Percentiles rank a stretch among this genome's conserved stretches.
Conservation (phyloP, 2,113 vertebrate genomes). For the Polypterus bichir region DNA sequence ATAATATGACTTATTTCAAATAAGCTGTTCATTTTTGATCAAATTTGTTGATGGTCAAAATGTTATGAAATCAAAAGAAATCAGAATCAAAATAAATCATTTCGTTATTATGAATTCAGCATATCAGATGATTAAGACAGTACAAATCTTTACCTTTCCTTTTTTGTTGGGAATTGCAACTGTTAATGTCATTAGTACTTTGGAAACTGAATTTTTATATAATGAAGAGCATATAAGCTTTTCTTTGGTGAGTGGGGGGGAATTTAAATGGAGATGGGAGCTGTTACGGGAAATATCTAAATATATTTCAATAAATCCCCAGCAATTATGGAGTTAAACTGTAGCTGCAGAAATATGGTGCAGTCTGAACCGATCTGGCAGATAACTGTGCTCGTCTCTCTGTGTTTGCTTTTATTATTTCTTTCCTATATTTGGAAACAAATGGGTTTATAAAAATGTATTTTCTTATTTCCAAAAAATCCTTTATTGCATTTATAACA, state of each 20-base stretch:
- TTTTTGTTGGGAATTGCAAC: neutral
- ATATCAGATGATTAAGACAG: neutral
- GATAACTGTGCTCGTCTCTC: conserved; percentile 43
- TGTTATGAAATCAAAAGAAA: neutral
- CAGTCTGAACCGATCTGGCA: conserved; percentile 59
- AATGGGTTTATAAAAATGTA: conserved; percentile 28
- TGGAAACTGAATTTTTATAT: neutral
- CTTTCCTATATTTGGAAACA: conserved; percentile 10
- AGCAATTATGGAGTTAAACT: conserved; percentile 48
- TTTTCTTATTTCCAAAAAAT: conserved; percentile 38
- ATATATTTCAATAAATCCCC: conserved; percentile 31
- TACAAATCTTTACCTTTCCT: neutral
- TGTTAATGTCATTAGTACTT: neutral
- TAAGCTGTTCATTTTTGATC: neutral
- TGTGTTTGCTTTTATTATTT: conserved; percentile 28
- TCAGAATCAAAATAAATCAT: no score
- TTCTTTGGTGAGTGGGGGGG: neutral
- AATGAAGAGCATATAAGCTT: neutral
- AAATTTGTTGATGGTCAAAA: neutral
- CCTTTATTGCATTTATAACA: conserved; percentile 72
- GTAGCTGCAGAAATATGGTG: conserved; percentile 69
- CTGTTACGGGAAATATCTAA: neutral
- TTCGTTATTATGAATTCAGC: neutral
- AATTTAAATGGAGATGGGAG: neutral
- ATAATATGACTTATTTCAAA: neutral